These are phyloP conservation scores for Dendrolimus kikuchii DNA, from an alignment of 1,140 invertebrate species.

Conservation along the genomic window DNA sequence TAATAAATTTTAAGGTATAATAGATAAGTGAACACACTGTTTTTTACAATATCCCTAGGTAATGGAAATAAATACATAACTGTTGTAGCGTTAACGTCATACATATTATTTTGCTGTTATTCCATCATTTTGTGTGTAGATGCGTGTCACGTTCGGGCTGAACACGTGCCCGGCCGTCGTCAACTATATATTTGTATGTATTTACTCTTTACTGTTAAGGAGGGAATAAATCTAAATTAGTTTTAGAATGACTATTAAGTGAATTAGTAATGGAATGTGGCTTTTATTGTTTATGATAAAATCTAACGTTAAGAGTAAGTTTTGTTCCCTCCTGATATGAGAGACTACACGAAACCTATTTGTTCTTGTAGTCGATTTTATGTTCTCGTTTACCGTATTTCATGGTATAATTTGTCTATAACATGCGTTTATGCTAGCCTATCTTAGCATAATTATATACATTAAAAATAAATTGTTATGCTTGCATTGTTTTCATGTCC, in stretches of 20 bases:
- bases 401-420: constrained; percentile 39
- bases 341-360: constrained; percentile 25
- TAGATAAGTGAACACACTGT: constrained; percentile 62
- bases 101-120: constrained; percentile 35
- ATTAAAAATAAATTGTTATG: constrained; percentile 65
- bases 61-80: constrained; percentile 56
- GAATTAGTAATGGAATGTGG: constrained; percentile 34
- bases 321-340: constrained; percentile 43
- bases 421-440: constrained; percentile 44
- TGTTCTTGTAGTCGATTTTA: constrained; percentile 22
- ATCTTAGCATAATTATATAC: constrained; percentile 42
- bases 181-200: constrained; percentile 6
- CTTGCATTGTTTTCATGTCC: constrained; percentile 69
- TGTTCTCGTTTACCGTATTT: constrained; percentile 32
- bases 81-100: constrained; percentile 57
- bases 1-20: constrained; percentile 59
- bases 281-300: constrained; percentile 48
- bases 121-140: constrained; percentile 20
- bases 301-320: constrained; percentile 38
- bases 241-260: constrained; percentile 33
- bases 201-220: constrained; percentile 23
- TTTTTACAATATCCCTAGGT: constrained; percentile 69
- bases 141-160: constrained; percentile 14
- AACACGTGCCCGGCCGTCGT: constrained; percentile 2
- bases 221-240: constrained; percentile 36